Percentiles rank a stretch among this genome's conserved stretches.
phyloP scores from a whole-genome alignment of 2,113 vertebrate species.

The Sigmodon hispidus region DNA sequence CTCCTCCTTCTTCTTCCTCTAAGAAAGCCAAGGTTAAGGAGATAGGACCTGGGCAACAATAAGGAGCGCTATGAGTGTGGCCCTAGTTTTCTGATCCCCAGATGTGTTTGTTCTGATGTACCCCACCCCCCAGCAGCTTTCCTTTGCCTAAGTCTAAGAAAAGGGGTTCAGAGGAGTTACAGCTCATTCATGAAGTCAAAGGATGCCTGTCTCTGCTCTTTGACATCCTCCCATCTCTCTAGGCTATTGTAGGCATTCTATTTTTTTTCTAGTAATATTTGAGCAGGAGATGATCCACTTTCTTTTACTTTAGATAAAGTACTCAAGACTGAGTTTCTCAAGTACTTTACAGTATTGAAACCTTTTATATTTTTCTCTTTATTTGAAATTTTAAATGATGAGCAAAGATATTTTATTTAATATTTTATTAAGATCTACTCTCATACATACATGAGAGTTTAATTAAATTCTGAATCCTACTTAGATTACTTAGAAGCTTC shows the following conservation, averaged over 20 bases:
- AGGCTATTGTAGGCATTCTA: not conserved
- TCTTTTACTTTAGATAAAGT: not conserved
- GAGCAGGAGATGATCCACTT: not conserved
- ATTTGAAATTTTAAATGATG: slow-evolving; percentile 25
- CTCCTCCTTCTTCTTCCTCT: not conserved
- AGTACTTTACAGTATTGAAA: not conserved
- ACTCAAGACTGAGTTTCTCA: not conserved
- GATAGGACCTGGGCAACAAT: not conserved
- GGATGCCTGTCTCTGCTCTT: not conserved
- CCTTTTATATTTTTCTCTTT: not conserved
- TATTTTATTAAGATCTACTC: slow-evolving; percentile 1
- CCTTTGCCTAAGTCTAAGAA: not conserved
- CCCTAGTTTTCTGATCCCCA: not conserved
- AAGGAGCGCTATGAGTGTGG: too few relatives aligned
- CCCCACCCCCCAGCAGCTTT: too few relatives aligned
- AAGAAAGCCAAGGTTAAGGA: not conserved
- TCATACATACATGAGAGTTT: not conserved
- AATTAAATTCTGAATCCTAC: slow-evolving; percentile 51
- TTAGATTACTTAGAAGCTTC: not conserved
- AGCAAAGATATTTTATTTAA: not conserved
- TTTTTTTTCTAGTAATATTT: not conserved
- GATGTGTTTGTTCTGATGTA: not conserved
- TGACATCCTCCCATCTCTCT: not conserved
- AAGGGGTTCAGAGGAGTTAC: not conserved
- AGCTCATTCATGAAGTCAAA: not conserved